Percentiles rank a stretch among this genome's conserved stretches.
phyloP scores from a whole-genome alignment of 2,888 invertebrate genomes.

The Calameuta pallipes region DNA sequence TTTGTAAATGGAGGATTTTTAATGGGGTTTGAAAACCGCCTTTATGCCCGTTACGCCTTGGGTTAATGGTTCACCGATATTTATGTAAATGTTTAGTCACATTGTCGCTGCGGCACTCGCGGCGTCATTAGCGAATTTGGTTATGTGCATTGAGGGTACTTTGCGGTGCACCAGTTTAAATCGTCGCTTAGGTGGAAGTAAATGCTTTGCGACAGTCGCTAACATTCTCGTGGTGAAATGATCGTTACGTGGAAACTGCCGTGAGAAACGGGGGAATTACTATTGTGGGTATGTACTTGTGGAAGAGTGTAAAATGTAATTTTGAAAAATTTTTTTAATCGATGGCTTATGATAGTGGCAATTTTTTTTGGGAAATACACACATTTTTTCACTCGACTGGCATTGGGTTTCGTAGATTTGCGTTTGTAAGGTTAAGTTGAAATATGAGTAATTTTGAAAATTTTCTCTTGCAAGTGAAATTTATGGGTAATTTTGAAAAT shows the following conservation, averaged over 20 bases:
- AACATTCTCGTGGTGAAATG: neutral
- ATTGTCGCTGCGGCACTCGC: constrained; percentile 31
- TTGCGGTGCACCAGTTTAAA: neutral
- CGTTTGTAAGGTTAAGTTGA: neutral
- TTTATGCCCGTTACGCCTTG: constrained; percentile 35
- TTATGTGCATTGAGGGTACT: neutral
- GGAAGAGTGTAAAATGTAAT: neutral
- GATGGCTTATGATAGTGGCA: neutral
- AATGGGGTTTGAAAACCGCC: neutral
- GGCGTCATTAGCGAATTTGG: neutral
- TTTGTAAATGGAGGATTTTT: neutral
- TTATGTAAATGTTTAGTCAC: constrained; percentile 47
- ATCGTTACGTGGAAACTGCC: neutral
- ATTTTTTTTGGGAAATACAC: neutral
- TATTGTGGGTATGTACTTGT: neutral
- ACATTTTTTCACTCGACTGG: neutral
- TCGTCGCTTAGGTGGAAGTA: neutral
- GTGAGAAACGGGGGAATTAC: neutral
- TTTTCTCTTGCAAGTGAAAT: neutral
- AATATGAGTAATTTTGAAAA: neutral
- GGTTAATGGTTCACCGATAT: constrained; percentile 51
- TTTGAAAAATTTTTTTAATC: neutral
- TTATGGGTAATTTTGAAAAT: neutral
- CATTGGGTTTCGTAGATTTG: neutral
- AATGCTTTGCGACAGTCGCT: neutral